phyloP scores from a whole-genome alignment of 1,140 invertebrate genomes.

The Philotrypesis tridentata region DNA sequence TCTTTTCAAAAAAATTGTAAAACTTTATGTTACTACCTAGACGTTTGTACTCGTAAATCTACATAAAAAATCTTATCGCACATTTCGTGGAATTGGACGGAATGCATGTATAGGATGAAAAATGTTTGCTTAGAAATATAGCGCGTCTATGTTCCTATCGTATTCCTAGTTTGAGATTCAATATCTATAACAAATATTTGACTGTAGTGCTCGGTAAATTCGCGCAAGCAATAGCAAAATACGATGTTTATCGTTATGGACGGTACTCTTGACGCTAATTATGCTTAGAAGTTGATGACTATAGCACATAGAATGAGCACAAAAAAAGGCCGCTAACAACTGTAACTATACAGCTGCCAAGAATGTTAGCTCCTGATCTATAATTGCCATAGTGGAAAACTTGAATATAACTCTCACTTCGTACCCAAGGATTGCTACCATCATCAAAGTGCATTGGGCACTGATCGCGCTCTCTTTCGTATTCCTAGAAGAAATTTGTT shows the following conservation, averaged over 20 bases:
- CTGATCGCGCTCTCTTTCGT: conserved; percentile 82
- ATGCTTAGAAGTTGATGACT: background rate
- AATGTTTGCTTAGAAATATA: background rate
- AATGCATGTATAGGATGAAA: conserved; percentile 16
- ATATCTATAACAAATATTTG: background rate
- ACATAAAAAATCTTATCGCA: background rate
- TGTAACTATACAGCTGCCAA: background rate
- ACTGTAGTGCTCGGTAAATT: background rate
- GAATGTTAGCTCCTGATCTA: background rate
- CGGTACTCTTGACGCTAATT: background rate
- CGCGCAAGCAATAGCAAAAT: background rate
- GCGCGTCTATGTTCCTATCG: background rate
- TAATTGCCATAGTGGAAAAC: conserved; percentile 76
- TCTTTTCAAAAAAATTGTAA: too few species aligned
- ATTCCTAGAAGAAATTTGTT: conserved; percentile 63
- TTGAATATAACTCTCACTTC: conserved; percentile 82
- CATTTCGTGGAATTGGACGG: conserved; percentile 29
- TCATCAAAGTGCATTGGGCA: conserved; percentile 97
- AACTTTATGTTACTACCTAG: conserved; percentile 2
- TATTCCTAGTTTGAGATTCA: background rate
- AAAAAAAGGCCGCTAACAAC: background rate
- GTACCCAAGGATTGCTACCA: conserved; percentile 88
- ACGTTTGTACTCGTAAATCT: conserved; percentile 5
- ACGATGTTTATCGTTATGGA: background rate
- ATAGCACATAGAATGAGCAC: background rate